These are phyloP conservation scores for Mohoua ochrocephala DNA, from an alignment of 2,113 vertebrate species.

Conservation along the genomic window DNA sequence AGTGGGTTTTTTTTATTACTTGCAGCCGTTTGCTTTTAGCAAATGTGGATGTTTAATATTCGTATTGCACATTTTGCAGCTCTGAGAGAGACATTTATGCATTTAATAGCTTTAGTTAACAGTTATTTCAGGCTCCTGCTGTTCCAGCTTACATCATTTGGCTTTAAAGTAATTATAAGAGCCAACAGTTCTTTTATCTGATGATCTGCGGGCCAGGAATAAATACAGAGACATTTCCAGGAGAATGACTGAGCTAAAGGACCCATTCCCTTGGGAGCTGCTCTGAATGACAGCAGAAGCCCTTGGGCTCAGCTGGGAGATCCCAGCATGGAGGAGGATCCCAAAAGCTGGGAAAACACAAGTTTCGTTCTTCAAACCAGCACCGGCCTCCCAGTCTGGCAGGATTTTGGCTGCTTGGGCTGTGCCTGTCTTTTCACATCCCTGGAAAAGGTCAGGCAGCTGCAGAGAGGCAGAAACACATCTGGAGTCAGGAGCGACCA, in stretches of 20 bases:
- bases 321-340: not conserved
- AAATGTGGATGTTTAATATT: conserved; percentile 52
- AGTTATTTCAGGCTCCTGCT: conserved; percentile 57
- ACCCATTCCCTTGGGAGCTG: not conserved
- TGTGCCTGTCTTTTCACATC: not conserved
- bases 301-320: not conserved
- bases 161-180: conserved; percentile 62
- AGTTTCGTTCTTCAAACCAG: not conserved
- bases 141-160: conserved; percentile 51
- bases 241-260: conserved; percentile 26
- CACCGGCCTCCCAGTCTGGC: not conserved
- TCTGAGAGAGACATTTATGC: conserved; percentile 59
- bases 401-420: not conserved
- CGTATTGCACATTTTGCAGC: conserved; percentile 42
- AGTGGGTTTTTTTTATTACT: not conserved
- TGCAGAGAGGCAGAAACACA: rapidly evolving
- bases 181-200: conserved; percentile 50
- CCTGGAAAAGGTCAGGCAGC: not conserved
- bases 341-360: not conserved
- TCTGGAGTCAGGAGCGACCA: not conserved
- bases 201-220: conserved; percentile 31
- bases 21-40: not conserved
- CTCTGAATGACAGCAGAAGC: not conserved
- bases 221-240: not conserved
- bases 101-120: conserved; percentile 67